phyloP scores from a whole-genome alignment of 1,140 invertebrate genomes.

The Aphidius gifuensis region DNA sequence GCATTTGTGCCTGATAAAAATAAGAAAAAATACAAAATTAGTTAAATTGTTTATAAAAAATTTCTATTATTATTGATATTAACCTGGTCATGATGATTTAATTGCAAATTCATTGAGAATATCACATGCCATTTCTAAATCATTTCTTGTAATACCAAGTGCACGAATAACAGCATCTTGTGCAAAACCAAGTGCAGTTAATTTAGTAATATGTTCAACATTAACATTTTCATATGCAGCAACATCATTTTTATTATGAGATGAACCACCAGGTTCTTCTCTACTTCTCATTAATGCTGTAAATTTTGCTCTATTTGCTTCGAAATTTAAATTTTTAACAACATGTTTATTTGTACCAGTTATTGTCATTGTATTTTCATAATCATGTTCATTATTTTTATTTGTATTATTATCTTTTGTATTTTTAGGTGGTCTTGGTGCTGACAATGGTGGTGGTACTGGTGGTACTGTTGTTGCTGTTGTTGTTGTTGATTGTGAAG shows the following conservation, averaged over 20 bases:
- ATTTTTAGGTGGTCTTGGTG: conserved; percentile 43
- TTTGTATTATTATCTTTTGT: conserved; percentile 32
- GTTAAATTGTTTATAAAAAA: not conserved
- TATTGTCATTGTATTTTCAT: conserved; percentile 60
- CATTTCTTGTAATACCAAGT: conserved; percentile 85
- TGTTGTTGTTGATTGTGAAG: conserved; percentile 29
- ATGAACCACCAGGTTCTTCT: conserved; percentile 39
- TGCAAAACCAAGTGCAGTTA: conserved; percentile 85
- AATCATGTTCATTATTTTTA: conserved; percentile 56
- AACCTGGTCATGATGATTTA: conserved; percentile 58
- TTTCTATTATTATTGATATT: conserved; percentile 4
- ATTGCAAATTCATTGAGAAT: conserved; percentile 89
- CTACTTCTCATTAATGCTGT: conserved; percentile 49
- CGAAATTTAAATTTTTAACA: conserved; percentile 49
- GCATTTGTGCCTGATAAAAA: conserved; percentile 28
- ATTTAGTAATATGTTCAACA: conserved; percentile 82
- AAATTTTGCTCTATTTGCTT: conserved; percentile 42
- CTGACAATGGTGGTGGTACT: conserved; percentile 47
- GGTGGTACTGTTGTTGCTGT: conserved; percentile 37
- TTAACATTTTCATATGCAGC: conserved; percentile 83
- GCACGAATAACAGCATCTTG: conserved; percentile 87
- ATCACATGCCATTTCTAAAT: conserved; percentile 91
- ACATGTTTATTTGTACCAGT: conserved; percentile 56
- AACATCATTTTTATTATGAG: conserved; percentile 38
- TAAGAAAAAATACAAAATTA: not conserved